Evolutionary conservation across 2,888 invertebrate species (phyloP), one percentile per base, ranked within the genome.

Genomic region (Sisyra terminalis): DNA sequence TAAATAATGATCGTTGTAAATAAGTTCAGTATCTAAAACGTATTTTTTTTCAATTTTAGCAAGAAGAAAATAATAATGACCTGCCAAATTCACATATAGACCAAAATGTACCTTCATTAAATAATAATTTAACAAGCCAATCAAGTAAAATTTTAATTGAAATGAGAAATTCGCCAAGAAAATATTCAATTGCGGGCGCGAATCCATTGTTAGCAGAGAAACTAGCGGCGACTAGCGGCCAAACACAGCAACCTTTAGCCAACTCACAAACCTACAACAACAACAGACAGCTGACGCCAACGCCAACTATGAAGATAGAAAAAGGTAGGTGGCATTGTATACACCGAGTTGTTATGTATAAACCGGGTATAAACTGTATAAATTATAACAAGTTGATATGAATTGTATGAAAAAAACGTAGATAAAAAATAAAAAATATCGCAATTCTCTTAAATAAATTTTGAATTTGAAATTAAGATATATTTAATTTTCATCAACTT

Each of bases 181-280:
- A 79, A 57, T 82, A 78, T 58, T 83, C 83, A 50, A 85, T 88
- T 49, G 83, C 83, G 18, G 86, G 87, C 9, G 82, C 85, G 38
- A 89, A 89, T 63, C 89, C 89, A 11, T 63, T 89, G 50, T 69
- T 89, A 47, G 88, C 88, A 51, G 88, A 88, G 70, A 80, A 80
- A 58, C 62, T 73, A 49, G 68, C 63, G 63, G 69, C 57, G 64
- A 71, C 63, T 67, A 70, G 64, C 66, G 58, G 57, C 42, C 55
- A 55, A 50, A 17, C 48, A 40, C 46, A 52, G 51, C 50, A 55
- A 54, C 50, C 52, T 50, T 48, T 56, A 51, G 54, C 58, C 60
- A 53, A 57, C 58, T 55, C 54, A 60, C 53, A 56, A 58, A 59
- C 56, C 57, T 61, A 55, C 53, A 50, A 52, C 46, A 46, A 46